Conservation (phyloP, 2,888 invertebrate genomes). For the Sesia bembeciformis region DNA sequence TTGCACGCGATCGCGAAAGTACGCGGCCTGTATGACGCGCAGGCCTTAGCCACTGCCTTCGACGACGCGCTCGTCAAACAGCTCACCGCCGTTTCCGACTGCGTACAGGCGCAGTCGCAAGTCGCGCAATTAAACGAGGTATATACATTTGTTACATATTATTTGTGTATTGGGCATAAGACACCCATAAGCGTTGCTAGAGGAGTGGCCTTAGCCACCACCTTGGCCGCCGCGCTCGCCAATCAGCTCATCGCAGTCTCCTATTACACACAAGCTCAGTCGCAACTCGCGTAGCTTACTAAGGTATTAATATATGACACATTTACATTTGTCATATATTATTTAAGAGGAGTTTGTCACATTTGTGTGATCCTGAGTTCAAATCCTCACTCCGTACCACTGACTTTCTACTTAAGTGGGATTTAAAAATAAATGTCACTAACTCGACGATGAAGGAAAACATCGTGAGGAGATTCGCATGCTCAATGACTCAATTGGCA, state of each 20-base stretch:
- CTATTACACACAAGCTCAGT: conserved; percentile 75
- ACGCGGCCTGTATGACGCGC: conserved; percentile 64
- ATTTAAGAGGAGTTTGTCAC: too few species aligned
- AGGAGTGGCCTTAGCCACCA: too few species aligned
- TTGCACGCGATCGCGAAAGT: conserved; percentile 73
- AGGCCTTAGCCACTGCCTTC: conserved; percentile 76
- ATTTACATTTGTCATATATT: too few species aligned
- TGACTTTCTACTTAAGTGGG: too few species aligned
- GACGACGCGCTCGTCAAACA: conserved; percentile 81
- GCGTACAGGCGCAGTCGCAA: conserved; percentile 74
- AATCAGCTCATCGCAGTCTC: conserved; percentile 79
- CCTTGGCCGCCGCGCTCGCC: conserved; percentile 64
- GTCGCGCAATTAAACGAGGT: conserved; percentile 72
- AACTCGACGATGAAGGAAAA: too few species aligned
- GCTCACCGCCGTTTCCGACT: conserved; percentile 76
- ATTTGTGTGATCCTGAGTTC: too few species aligned
- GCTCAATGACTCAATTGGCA: too few species aligned
- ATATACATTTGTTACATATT: conserved; percentile 2
- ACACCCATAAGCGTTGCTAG: too few species aligned
- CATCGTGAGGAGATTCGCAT: too few species aligned
- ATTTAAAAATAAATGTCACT: too few species aligned
- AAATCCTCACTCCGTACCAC: too few species aligned
- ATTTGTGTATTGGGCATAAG: too few species aligned
- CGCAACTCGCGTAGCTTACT: conserved; percentile 66
- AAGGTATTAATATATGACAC: conserved; percentile 46